Conservation (phyloP, 1,140 invertebrate genomes). For the Cydia strobilella region DNA sequence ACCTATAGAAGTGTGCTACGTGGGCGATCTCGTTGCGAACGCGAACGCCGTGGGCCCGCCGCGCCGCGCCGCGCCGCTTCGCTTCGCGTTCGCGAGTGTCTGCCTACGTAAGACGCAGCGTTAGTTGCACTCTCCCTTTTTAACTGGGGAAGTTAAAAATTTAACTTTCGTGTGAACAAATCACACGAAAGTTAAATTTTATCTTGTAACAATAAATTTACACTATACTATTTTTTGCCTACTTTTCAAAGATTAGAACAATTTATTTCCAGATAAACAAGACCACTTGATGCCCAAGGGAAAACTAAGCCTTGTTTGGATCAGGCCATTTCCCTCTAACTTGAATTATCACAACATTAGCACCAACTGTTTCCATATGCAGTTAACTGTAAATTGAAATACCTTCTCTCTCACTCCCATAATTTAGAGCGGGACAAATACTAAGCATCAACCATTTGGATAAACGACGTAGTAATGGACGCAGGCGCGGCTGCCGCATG, state of each 20-base stretch:
- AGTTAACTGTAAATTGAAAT: background rate
- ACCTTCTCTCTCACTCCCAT: background rate
- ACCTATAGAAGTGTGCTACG: too few relatives aligned
- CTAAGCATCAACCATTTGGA: constrained; percentile 7
- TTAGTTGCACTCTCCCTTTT: background rate
- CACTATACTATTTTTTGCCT: too few relatives aligned
- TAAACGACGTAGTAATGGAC: constrained; percentile 1
- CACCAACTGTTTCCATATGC: background rate
- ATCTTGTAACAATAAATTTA: too few relatives aligned
- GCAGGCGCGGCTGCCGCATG: constrained; percentile 8
- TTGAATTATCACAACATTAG: constrained; percentile 1
- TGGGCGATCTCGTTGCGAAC: too few relatives aligned
- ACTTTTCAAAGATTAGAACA: too few relatives aligned
- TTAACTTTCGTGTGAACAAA: background rate
- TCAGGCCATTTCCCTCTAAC: background rate
- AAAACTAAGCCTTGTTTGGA: background rate
- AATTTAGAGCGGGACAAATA: background rate
- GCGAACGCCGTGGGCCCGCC: too few relatives aligned
- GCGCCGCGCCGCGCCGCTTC: too few relatives aligned
- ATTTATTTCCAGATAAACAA: too few relatives aligned
- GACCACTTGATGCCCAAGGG: too few relatives aligned
- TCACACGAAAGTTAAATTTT: too few relatives aligned
- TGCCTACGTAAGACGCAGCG: too few relatives aligned
- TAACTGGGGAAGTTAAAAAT: background rate
- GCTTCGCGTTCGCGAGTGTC: too few relatives aligned